Percentiles rank a stretch among this genome's conserved stretches.
These are phyloP conservation scores for Eptesicus fuscus DNA, from an alignment of 2,113 vertebrate genomes.

Conservation along the genomic window DNA sequence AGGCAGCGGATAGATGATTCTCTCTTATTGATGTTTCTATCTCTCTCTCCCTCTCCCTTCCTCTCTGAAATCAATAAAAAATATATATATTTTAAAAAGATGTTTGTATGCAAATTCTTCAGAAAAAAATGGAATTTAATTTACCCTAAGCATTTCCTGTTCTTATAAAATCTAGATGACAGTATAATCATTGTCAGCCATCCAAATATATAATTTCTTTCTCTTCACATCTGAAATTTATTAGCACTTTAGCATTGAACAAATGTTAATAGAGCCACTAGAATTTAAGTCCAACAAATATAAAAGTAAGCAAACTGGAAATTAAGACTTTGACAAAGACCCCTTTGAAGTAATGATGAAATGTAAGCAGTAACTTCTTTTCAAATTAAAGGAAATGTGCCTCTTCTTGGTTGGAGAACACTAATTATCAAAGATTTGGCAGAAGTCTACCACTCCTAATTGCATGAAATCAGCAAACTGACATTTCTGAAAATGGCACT, in stretches of 20 bases:
- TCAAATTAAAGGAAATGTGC: slow-evolving; percentile 40
- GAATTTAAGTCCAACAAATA: not conserved
- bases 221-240: not conserved
- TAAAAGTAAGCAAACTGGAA: not conserved
- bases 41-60: no score
- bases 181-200: not conserved
- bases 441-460: slow-evolving; percentile 36
- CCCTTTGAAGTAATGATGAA: not conserved
- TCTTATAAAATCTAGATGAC: slow-evolving; percentile 20
- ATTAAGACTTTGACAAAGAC: not conserved
- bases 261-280: not conserved
- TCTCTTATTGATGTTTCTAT: no score
- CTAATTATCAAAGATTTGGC: slow-evolving; percentile 67
- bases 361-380: not conserved
- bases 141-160: not conserved
- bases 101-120: not conserved
- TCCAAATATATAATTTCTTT: not conserved
- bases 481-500: slow-evolving; percentile 57
- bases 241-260: not conserved
- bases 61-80: no score
- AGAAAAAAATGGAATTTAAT: not conserved
- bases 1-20: no score
- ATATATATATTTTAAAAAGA: no score
- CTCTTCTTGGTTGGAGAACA: slow-evolving; percentile 25
- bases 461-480: slow-evolving; percentile 56